Base-by-base conservation (phyloP, 2,888 invertebrate genomes). In the Polylopha cassiicola region DNA sequence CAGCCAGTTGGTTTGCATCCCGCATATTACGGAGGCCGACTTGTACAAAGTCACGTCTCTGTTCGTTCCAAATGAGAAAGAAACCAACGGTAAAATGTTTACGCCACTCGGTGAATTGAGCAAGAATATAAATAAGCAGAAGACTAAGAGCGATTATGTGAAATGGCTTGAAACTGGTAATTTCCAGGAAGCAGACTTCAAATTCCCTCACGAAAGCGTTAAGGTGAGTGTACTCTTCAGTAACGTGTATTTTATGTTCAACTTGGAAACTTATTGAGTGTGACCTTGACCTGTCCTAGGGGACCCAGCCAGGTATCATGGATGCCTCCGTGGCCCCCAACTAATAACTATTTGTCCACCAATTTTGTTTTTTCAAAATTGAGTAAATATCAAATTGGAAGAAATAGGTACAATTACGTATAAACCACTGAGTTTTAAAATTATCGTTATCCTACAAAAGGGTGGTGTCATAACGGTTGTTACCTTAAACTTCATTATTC, bases 161-260 rank as follows among this genome's bases (percentile, higher is more conserved):
- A 65, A 79, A 46, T 76, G 77, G 78, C 58, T 86, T 41, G 70
- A 79, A 38, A 62, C 65, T 43, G 71, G 59, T 20, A 56, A 77
- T 39, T 81, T 84, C 50, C 65, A 68, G 39, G 84, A 86, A 36
- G 30, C 47, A 2, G 69, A 71, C 14, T 86, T 74, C 47, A 86
- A 86, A 55, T 86, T 85, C 58, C 86, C 82, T 3, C 86, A 86
- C 48, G 86, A 86, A 51, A 86, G 86, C 56, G 86, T 78, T 9
- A 78, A 78, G 68, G 77, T 76, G 47, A 34, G 51, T 36, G n/a
- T n/a, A n/a, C n/a, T n/a, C n/a, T 15, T 7, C 15, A 23, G 15
- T 29, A 28, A 20, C 14, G 3, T 13, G 4, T 21, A 11, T 9
- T 20, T 5, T 31, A 21, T 34, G 22, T 13, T n/a, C 20, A 26